Evolutionary conservation across 2,797 vertebrate species (phyloP).

Genomic region (Moxostoma hubbsi): DNA sequence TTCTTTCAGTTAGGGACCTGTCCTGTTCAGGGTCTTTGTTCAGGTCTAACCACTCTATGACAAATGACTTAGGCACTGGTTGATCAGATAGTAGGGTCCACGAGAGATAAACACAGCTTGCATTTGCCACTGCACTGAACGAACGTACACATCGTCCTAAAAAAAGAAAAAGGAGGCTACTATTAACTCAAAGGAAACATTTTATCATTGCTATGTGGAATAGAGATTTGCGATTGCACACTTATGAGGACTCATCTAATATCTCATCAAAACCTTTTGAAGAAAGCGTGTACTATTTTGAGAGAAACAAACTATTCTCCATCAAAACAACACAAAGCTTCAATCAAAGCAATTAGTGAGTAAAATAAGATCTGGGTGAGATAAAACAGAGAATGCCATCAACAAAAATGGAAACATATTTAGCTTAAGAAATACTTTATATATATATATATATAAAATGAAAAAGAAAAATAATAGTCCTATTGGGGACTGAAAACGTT

Average conservation of each 20-base stretch:
- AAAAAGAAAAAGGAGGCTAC: neutral
- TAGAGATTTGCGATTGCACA: too few relatives aligned
- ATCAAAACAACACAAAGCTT: constrained; percentile 36
- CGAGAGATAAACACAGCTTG: constrained; percentile 82
- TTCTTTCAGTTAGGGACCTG: constrained; percentile 59
- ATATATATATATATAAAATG: too few relatives aligned
- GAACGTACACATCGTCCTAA: constrained; percentile 48
- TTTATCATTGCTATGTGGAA: neutral
- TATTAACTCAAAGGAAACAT: neutral
- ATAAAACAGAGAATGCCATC: constrained; percentile 13
- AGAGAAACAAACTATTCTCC: constrained; percentile 22
- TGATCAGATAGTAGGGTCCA: constrained; percentile 79
- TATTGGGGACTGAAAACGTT: too few relatives aligned
- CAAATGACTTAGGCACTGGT: constrained; percentile 74
- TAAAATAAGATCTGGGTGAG: neutral
- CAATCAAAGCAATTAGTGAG: too few relatives aligned
- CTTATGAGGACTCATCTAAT: too few relatives aligned
- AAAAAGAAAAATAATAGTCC: too few relatives aligned
- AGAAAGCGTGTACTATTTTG: too few relatives aligned
- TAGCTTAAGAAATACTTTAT: neutral
- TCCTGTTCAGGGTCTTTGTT: constrained; percentile 64
- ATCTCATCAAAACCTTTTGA: too few relatives aligned
- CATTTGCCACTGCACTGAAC: constrained; percentile 75
- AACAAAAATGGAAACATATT: neutral
- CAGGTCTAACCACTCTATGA: constrained; percentile 85